Conservation (phyloP, 2,113 vertebrate genomes). For the Eclectus roratus region DNA sequence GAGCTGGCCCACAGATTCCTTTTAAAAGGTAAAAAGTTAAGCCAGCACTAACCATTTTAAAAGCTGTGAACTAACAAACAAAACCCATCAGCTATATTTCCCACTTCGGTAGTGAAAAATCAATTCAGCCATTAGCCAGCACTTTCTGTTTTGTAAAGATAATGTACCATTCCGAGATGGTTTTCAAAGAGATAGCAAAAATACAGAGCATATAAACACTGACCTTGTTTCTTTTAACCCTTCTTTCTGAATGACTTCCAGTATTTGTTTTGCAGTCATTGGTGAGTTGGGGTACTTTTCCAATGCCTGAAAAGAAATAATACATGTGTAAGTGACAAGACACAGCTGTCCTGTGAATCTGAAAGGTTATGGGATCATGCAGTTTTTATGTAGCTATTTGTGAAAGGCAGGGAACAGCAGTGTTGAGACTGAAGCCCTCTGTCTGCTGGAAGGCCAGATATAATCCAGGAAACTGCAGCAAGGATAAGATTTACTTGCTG, state of each 20-base stretch:
- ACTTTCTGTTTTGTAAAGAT: not conserved
- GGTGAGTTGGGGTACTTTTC: conserved; percentile 86
- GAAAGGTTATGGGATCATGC: not conserved
- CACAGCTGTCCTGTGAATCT: not conserved
- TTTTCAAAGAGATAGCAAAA: conserved; percentile 7
- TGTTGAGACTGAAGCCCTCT: conserved; percentile 11
- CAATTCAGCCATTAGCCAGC: not conserved
- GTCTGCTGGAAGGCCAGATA: conserved; percentile 18
- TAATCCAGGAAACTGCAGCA: conserved; percentile 3
- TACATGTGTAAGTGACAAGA: conserved; percentile 31
- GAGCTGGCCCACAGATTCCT: not conserved
- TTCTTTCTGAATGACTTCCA: conserved; percentile 90
- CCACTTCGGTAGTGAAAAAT: not conserved
- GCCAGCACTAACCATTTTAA: not conserved
- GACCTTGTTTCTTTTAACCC: conserved; percentile 88
- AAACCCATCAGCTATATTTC: not conserved
- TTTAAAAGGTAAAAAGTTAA: not conserved
- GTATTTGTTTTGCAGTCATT: conserved; percentile 88
- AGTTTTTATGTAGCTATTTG: conserved; percentile 1
- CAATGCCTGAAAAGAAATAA: conserved; percentile 79
- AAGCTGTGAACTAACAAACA: not conserved
- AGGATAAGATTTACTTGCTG: conserved; percentile 26
- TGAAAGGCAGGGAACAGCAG: not conserved
- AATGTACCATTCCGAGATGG: not conserved
- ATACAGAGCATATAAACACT: conserved; percentile 51